A percentile compares a stretch with the other conserved stretches of the same genome.
Evolutionary conservation across 2,797 vertebrate species (phyloP).

Genomic region (Hozukius guyotensis): DNA sequence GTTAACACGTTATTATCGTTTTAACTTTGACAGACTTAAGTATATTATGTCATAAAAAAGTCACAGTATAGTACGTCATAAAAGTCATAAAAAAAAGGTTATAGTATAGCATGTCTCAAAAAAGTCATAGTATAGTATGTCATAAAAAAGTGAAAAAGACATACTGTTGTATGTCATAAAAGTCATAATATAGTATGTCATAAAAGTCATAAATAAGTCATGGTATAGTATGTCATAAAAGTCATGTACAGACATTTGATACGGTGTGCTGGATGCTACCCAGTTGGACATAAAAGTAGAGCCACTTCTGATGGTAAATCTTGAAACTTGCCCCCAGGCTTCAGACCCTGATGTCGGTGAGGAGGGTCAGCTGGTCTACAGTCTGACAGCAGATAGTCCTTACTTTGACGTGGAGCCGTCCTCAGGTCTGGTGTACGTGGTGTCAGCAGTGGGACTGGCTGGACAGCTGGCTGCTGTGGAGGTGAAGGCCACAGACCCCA

Average conservation of each 20-base stretch:
- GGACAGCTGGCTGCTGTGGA: constrained; percentile 31
- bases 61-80: too few relatives aligned
- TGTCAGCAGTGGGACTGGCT: constrained; percentile 60
- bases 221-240: not conserved
- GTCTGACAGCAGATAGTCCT: constrained; percentile 36
- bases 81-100: too few relatives aligned
- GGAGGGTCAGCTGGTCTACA: constrained; percentile 74
- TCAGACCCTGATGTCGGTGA: constrained; percentile 78
- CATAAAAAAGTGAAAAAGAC: too few relatives aligned
- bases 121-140: too few relatives aligned
- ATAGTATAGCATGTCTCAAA: too few relatives aligned
- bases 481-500: constrained; percentile 76
- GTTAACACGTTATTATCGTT: too few relatives aligned
- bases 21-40: too few relatives aligned
- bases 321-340: constrained; percentile 69
- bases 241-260: not conserved
- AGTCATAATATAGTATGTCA: not conserved
- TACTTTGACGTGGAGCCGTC: constrained; percentile 75
- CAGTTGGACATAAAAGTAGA: not conserved
- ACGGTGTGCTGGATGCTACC: not conserved
- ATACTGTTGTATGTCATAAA: not conserved
- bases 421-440: constrained; percentile 81
- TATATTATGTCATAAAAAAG: too few relatives aligned
- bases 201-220: not conserved
- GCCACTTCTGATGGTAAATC: not conserved